Percentiles rank a stretch among this genome's conserved stretches.
phyloP scores from a whole-genome alignment of 2,113 vertebrate species.

The Pygathrix nemaeus region DNA sequence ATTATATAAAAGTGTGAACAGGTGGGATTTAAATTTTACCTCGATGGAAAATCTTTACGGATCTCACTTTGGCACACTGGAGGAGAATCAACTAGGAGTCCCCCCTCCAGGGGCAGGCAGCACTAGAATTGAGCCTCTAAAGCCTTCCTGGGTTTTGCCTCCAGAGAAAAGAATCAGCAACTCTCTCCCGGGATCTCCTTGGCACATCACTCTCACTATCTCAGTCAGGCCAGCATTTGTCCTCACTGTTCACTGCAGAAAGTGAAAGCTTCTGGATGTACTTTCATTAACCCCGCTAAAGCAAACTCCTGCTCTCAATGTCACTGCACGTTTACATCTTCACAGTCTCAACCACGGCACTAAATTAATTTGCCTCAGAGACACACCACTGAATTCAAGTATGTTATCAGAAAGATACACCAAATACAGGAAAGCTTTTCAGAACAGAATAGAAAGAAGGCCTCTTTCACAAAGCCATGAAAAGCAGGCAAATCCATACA shows the following conservation, averaged over 20 bases:
- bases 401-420: constrained; percentile 45
- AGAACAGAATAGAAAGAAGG: background rate
- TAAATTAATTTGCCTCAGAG: background rate
- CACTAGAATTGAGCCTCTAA: background rate
- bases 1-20: fast-evolving
- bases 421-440: background rate
- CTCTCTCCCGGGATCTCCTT: background rate
- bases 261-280: background rate
- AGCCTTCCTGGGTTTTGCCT: background rate
- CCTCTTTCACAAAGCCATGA: background rate
- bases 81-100: background rate
- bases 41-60: background rate
- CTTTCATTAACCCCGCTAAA: constrained; percentile 28
- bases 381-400: background rate
- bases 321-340: constrained; percentile 5
- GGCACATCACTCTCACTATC: background rate
- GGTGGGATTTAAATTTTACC: background rate
- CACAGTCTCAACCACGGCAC: background rate
- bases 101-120: too few species aligned
- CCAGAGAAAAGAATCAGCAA: background rate
- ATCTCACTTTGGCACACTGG: background rate
- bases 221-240: background rate
- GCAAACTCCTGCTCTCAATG: background rate
- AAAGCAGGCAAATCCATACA: background rate
- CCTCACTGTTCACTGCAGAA: background rate